Base-by-base conservation (phyloP, 2,888 invertebrate species). In the Piscicola geometra region DNA sequence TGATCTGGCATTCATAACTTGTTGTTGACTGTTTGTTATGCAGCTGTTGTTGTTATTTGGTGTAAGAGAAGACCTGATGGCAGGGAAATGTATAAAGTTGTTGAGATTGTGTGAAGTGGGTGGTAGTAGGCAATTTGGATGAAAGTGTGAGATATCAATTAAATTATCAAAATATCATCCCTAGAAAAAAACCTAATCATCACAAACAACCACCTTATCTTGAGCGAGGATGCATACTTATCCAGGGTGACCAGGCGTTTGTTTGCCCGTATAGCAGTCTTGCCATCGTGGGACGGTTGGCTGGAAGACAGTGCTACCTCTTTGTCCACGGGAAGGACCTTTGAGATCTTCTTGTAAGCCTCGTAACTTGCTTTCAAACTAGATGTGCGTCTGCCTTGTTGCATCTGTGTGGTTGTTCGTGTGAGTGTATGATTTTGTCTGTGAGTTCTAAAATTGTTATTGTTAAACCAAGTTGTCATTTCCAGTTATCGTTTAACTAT, bases 301-400 rank as follows among this genome's bases (percentile, higher is more conserved):
- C n/a, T 56, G 12, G 60, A 56, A 25, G 60, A 21, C 9, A n/a
- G 15, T 21, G 60, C 60, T n/a, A 56, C 5, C 25, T 56, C 60
- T n/a, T 56, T 56, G 15, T 56, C 60, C 25, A 18, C n/a, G 9
- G 67, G 32, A 32, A 67, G 70, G 2, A 35, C 41, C 47, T 70
- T 73, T 36, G 83, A 79, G 28, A 70, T 77, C 47, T 76, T 77
- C 28, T 47, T 78, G 60, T 83, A 91, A 0, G 94, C 95, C 85
- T 96, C 96, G 84, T 94, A 95, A 41, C 94, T 94, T 21, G 96
- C 95, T 86, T 96, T 96, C 80, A 96, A 87, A 81, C 94, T 93
- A 0, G 95, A 93, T 0, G 95, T 94, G 75, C 96, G 89, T 68
- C 97, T 89, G 0, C 96, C 96, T 82, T 94, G 94, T 82, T 93